Conservation (phyloP, 2,888 invertebrate genomes). For the Metallyticus violacea region DNA sequence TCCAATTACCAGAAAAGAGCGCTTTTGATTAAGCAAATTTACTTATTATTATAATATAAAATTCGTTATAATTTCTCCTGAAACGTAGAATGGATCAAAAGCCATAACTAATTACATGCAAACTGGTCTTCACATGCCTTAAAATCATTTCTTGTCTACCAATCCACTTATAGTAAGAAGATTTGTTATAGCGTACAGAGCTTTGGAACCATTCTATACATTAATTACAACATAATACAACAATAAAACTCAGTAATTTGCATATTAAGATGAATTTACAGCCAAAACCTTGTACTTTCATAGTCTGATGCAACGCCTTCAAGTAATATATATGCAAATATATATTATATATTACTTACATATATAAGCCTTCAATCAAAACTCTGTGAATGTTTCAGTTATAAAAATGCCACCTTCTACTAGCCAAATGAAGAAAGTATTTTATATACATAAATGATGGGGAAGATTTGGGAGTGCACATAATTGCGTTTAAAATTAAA, state of each 20-base stretch:
- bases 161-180: not conserved
- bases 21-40: too few relatives aligned
- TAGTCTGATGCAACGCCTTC: not conserved
- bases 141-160: not conserved
- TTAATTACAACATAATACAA: too few relatives aligned
- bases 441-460: too few relatives aligned
- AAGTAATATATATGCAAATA: not conserved
- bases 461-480: too few relatives aligned
- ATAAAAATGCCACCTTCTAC: not conserved
- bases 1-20: too few relatives aligned
- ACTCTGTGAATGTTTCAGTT: not conserved
- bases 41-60: too few relatives aligned
- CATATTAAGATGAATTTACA: too few relatives aligned
- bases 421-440: not conserved
- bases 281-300: not conserved
- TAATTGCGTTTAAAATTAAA: too few relatives aligned
- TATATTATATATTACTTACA: too few relatives aligned
- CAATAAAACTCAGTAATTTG: too few relatives aligned
- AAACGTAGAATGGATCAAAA: not conserved
- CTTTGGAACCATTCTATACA: not conserved
- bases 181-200: not conserved
- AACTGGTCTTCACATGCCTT: too few relatives aligned
- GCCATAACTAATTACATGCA: too few relatives aligned
- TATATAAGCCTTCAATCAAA: not conserved
- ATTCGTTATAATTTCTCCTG: not conserved